Evolutionary conservation across 2,797 vertebrate genomes (phyloP).

Genomic region (Babyrousa celebensis): DNA sequence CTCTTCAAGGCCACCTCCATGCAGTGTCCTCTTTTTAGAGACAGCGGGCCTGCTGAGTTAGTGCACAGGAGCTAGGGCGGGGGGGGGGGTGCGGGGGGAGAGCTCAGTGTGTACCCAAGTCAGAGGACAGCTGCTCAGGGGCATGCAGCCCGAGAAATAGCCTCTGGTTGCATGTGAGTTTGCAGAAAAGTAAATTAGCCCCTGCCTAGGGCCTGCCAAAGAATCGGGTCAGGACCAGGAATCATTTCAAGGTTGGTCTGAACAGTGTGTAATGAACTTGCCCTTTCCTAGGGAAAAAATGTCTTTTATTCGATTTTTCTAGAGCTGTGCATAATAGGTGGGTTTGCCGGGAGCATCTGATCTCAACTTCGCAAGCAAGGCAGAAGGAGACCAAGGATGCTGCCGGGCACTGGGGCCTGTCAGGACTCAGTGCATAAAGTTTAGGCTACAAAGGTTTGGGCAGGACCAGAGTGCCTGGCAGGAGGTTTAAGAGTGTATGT

Average conservation of each 20-base stretch:
- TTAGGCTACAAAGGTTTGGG: neutral
- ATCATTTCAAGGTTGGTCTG: neutral
- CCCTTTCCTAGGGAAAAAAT: neutral
- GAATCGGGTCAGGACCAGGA: slow-evolving; percentile 68
- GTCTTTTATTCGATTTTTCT: neutral
- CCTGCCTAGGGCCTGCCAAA: neutral
- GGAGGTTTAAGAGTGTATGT: neutral
- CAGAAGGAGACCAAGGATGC: neutral
- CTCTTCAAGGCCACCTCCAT: neutral
- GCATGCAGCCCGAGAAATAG: neutral
- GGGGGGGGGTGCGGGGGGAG: no score
- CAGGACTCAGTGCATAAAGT: neutral
- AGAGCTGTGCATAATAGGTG: slow-evolving; percentile 15
- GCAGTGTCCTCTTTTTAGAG: slow-evolving; percentile 23
- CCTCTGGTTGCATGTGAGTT: neutral
- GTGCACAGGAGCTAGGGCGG: neutral
- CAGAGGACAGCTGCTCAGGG: neutral
- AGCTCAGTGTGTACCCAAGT: neutral
- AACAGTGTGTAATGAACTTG: slow-evolving; percentile 6
- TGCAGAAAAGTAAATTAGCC: neutral
- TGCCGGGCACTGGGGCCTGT: neutral
- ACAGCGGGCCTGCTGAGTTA: slow-evolving; percentile 58
- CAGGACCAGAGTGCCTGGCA: neutral
- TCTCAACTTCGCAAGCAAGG: neutral
- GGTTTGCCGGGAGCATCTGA: neutral